Evolutionary conservation across 2,888 invertebrate genomes (phyloP).

Genomic region (Melieria picta): DNA sequence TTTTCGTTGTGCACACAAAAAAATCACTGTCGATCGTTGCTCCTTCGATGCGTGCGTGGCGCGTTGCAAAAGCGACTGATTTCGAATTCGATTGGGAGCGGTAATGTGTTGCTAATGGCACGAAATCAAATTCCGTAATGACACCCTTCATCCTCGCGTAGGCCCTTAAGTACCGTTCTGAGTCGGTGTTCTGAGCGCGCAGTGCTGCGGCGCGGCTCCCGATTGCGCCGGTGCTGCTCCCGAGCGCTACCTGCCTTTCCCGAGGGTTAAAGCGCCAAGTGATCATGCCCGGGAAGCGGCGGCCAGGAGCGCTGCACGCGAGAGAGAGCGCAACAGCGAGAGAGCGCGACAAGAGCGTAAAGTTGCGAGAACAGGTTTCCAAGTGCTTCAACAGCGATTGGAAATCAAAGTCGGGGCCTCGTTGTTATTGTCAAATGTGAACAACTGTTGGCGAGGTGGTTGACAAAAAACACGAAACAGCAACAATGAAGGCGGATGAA

Average conservation of each 20-base stretch:
- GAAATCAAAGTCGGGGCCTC: not conserved
- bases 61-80: conserved; percentile 34
- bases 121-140: conserved; percentile 70
- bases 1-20: conserved; percentile 31
- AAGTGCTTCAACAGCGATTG: not conserved
- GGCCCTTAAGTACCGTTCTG: conserved; percentile 59
- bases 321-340: not conserved
- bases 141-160: conserved; percentile 67
- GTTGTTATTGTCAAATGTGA: not conserved
- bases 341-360: conserved; percentile 24
- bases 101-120: conserved; percentile 58
- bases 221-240: conserved; percentile 25
- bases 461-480: no score
- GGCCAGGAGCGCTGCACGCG: not conserved
- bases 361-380: conserved; percentile 33
- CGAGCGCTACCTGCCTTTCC: conserved; percentile 34
- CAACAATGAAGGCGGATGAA: no score
- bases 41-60: conserved; percentile 28
- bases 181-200: conserved; percentile 18
- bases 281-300: not conserved
- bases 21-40: conserved; percentile 10
- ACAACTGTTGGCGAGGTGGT: not conserved
- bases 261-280: no score
- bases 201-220: conserved; percentile 30
- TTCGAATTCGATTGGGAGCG: not conserved